Base-by-base conservation (phyloP, 2,113 vertebrate species). In the Hemicordylus capensis region DNA sequence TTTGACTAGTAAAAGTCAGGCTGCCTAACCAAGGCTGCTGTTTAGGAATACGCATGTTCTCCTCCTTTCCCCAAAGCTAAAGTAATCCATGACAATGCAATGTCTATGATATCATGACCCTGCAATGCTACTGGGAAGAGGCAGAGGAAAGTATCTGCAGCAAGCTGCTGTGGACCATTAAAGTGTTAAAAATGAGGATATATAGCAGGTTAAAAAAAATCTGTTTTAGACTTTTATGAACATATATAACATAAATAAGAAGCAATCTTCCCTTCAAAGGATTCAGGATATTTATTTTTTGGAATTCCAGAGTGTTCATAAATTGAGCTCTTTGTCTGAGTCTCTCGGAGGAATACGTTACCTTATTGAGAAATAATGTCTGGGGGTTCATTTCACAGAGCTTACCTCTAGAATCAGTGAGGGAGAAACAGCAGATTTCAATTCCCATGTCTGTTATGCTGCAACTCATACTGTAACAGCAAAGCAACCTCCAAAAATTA, bases 401-500 rank as follows among this genome's bases (percentile, higher is more conserved):
- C 78, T 67, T 78, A 85, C 34, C n/a, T 4, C 11, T 15, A 8
- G 15, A 78, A 56, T 73, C 19, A 46, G 46, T 24, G 44, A 69
- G 59, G 44, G 86, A 87, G 56, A 87, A 83, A 87, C 64, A 77
- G 64, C 42, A 88, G 84, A 64, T 72, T 91, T 90, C 20, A 9
- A 17, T 19, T 88, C 14, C 73, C 0, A 0, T 0, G 8, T 54
- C 63, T 28, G 64, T 28, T 12, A 28, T 10, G 0, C 15, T 85
- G 69, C 9, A 74, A n/a, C 46, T 85, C 84, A 70, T 0, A 0
- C 0, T 12, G n/a, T 4, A 81, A 37, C 28, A 83, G 22, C 31
- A 75, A 84, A 89, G 78, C 15, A 26, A 77, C 22, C 5, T 78
- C 31, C 14, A 1, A 90, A 81, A 80, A 17, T 14, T 46, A 7